A percentile compares a stretch with the other conserved stretches of the same genome.
Conservation (phyloP, 1,140 invertebrate genomes). For the Monochamus saltuarius region DNA sequence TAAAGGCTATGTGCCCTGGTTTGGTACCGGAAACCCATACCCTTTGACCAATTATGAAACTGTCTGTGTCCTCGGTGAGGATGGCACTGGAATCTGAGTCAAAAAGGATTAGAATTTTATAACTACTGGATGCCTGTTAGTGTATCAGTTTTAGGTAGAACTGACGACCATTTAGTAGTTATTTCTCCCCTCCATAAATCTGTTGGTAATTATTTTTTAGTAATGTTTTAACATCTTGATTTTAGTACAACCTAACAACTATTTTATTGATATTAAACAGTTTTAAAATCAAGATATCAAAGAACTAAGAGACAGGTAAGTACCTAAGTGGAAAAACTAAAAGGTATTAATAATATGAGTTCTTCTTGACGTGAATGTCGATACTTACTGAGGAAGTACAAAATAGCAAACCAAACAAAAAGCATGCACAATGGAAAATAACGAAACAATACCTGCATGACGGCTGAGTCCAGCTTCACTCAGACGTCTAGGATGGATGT, state of each 20-base stretch:
- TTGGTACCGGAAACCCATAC: constrained; percentile 96
- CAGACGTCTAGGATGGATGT: constrained; percentile 64
- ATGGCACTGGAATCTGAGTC: constrained; percentile 75
- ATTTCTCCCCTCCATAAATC: not conserved
- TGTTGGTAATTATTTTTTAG: not conserved
- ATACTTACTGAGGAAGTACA: not conserved
- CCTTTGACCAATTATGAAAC: constrained; percentile 92
- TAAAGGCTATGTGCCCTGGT: constrained; percentile 91
- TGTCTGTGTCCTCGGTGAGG: constrained; percentile 87
- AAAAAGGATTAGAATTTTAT: not conserved
- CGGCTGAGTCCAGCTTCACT: constrained; percentile 69
- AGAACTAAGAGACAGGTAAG: too few species aligned
- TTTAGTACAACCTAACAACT: not conserved
- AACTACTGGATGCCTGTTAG: not conserved
- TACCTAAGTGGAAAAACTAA: too few species aligned
- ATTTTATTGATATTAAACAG: too few species aligned
- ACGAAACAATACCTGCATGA: constrained; percentile 62
- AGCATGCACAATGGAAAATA: not conserved
- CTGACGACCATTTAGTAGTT: not conserved
- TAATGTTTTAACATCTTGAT: not conserved
- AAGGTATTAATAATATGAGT: too few species aligned
- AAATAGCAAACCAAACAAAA: not conserved
- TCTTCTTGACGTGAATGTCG: not conserved
- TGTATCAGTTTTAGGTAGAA: not conserved
- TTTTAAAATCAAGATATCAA: too few species aligned